Percentiles rank a stretch among this genome's conserved stretches.
These are phyloP conservation scores for Salminus brasiliensis DNA, from an alignment of 2,113 vertebrate genomes.

Conservation along the genomic window DNA sequence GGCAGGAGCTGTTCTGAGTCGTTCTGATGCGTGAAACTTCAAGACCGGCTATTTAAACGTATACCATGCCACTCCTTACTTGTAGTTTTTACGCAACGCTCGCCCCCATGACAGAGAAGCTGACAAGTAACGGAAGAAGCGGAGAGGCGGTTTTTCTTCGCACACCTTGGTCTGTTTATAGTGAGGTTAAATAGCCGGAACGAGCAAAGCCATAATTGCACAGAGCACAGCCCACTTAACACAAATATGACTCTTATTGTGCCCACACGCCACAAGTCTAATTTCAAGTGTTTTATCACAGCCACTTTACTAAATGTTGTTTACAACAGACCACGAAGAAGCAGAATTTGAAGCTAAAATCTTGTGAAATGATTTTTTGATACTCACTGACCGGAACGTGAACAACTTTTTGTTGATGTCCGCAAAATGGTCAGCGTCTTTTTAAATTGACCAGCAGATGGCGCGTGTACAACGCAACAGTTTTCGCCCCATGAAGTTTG, in stretches of 20 bases:
- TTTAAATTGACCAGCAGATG: slow-evolving; percentile 39
- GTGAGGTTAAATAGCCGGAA: slow-evolving; percentile 60
- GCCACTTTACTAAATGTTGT: not conserved
- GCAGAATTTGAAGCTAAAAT: not conserved
- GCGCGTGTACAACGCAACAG: not conserved
- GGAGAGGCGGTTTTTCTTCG: slow-evolving; percentile 56
- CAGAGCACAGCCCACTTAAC: slow-evolving; percentile 13
- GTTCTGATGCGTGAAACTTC: slow-evolving; percentile 65
- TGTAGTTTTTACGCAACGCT: slow-evolving; percentile 63
- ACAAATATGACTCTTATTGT: not conserved
- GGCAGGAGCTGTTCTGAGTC: slow-evolving; percentile 36
- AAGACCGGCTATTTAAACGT: slow-evolving; percentile 77
- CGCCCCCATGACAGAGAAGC: slow-evolving; percentile 76
- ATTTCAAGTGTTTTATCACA: not conserved
- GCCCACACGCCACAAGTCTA: not conserved
- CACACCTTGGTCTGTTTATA: slow-evolving; percentile 70
- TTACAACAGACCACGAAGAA: not conserved
- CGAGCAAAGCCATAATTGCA: slow-evolving; percentile 34
- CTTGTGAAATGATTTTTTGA: not conserved
- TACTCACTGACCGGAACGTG: not conserved
- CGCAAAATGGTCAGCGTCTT: not conserved
- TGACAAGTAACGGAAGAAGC: slow-evolving; percentile 71
- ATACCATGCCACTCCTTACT: slow-evolving; percentile 72
- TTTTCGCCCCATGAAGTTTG: not conserved
- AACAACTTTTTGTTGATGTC: not conserved